These are phyloP conservation scores for Glaucomys volans DNA, from an alignment of 2,113 vertebrate species.

Conservation along the genomic window DNA sequence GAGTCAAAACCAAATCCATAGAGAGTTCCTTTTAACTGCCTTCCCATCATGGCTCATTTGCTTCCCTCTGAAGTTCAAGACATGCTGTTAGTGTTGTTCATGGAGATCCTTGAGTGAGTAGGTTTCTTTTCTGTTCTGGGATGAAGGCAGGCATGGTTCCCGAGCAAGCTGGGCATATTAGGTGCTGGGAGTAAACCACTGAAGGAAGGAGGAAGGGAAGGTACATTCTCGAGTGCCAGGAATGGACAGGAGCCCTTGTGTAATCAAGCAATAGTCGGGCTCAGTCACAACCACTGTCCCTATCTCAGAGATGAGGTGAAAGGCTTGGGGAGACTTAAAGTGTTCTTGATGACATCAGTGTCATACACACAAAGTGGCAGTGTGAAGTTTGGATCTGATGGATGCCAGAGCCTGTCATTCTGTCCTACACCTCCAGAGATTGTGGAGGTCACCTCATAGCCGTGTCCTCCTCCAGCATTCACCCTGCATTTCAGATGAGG, in stretches of 20 bases:
- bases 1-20: neutral
- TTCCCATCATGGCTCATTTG: neutral
- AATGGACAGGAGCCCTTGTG: neutral
- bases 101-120: neutral
- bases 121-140: neutral
- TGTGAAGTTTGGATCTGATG: neutral
- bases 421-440: neutral
- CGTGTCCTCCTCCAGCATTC: neutral
- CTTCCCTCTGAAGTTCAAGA: neutral
- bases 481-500: neutral
- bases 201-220: neutral
- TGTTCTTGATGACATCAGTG: neutral
- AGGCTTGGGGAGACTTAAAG: neutral
- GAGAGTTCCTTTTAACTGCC: neutral
- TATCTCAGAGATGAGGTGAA: neutral
- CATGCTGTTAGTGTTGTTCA: neutral
- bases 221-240: neutral
- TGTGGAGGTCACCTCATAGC: neutral
- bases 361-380: neutral
- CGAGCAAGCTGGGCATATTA: neutral
- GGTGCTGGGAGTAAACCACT: neutral
- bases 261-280: neutral
- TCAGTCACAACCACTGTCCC: rapidly evolving
- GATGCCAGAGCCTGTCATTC: neutral
- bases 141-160: neutral